Evolutionary conservation across 2,888 invertebrate species (phyloP).

Genomic region (Caenorhabditis sp.): DNA sequence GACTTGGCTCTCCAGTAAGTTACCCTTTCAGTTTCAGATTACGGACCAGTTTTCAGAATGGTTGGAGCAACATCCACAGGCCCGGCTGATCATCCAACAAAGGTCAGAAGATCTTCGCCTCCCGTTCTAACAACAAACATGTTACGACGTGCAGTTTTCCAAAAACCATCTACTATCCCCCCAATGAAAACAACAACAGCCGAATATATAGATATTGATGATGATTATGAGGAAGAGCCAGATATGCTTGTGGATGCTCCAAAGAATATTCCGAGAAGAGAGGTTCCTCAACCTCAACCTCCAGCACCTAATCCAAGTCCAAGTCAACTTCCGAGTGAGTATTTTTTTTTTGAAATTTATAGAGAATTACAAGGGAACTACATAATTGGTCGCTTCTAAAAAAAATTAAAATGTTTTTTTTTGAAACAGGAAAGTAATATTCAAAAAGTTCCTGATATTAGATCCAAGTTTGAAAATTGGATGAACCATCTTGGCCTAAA

Average conservation of each 20-base stretch:
- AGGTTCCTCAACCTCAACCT: not conserved
- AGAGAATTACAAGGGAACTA: too few relatives aligned
- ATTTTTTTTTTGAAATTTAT: not conserved
- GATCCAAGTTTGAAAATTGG: too few relatives aligned
- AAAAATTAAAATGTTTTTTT: too few relatives aligned
- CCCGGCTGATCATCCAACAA: conserved; percentile 15
- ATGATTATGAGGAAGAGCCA: conserved; percentile 14
- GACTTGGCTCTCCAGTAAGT: conserved; percentile 26
- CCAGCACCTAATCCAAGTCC: not conserved
- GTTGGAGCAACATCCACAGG: conserved; percentile 17
- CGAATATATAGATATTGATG: conserved; percentile 4
- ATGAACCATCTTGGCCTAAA: too few relatives aligned
- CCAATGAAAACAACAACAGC: not conserved
- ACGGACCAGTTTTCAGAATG: conserved; percentile 13
- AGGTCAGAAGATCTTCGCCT: not conserved
- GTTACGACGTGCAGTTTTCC: conserved; percentile 4
- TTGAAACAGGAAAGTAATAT: too few relatives aligned
- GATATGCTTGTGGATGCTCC: conserved; percentile 8
- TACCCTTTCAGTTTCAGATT: not conserved
- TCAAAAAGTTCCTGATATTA: too few relatives aligned
- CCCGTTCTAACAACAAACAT: not conserved
- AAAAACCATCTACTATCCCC: conserved; percentile 7
- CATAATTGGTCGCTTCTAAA: too few relatives aligned
- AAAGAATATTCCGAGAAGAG: not conserved
- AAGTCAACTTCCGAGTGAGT: not conserved